A percentile compares a stretch with the other conserved stretches of the same genome.
phyloP scores from a whole-genome alignment of 53 echinoderm and acorn worm genomes.

The Actinopyga echinites region DNA sequence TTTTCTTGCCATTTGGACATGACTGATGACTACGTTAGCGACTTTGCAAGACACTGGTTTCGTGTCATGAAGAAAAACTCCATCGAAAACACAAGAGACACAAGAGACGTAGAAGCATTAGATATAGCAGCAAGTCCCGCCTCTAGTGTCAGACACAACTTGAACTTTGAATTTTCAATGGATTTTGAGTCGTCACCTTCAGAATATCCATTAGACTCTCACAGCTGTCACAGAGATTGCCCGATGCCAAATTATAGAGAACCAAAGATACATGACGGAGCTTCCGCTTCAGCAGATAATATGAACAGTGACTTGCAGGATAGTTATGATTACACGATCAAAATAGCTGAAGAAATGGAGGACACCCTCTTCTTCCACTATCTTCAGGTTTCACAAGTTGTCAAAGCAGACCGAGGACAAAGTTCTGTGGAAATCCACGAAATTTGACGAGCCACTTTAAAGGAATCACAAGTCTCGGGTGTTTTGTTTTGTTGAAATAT shows the following conservation, averaged over 20 bases:
- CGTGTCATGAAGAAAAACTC: constrained; percentile 6
- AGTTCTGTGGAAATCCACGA: constrained; percentile 66
- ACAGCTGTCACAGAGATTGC: constrained; percentile 50
- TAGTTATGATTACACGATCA: constrained; percentile 72
- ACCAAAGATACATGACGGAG: constrained; percentile 26
- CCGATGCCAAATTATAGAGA: constrained; percentile 74
- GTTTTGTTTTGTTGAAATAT: too few relatives aligned
- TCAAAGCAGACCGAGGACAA: constrained; percentile 53
- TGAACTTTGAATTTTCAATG: constrained; percentile 75
- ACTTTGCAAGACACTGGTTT: constrained; percentile 65
- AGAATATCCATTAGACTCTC: background rate
- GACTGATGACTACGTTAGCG: constrained; percentile 58
- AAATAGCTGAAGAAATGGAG: constrained; percentile 68
- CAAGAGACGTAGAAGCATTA: constrained; percentile 54
- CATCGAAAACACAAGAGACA: background rate
- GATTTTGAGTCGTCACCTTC: constrained; percentile 41
- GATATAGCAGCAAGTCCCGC: constrained; percentile 60
- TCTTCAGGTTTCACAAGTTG: constrained; percentile 61
- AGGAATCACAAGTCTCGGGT: too few relatives aligned
- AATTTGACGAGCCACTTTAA: constrained; percentile 17
- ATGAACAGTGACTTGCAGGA: constrained; percentile 46
- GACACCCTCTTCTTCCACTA: constrained; percentile 71
- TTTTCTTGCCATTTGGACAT: constrained; percentile 72
- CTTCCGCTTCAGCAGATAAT: background rate
- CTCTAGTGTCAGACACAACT: constrained; percentile 34